These are phyloP conservation scores for Druceiella hillmani DNA, from an alignment of 2,888 invertebrate species.

Conservation along the genomic window DNA sequence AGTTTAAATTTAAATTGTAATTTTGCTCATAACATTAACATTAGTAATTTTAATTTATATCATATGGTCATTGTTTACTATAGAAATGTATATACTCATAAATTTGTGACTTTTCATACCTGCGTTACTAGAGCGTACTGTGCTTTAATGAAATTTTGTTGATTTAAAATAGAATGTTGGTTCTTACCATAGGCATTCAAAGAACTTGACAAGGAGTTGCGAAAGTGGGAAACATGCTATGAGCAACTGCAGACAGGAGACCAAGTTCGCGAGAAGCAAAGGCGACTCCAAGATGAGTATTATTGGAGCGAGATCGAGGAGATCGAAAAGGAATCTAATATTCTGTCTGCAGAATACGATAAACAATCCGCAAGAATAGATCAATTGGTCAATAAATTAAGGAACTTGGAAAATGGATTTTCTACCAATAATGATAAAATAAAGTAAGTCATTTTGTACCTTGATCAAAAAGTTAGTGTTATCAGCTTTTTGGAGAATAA, in stretches of 20 bases:
- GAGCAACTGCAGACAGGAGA: conserved; percentile 52
- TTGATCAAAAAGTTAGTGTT: no score
- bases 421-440: conserved; percentile 37
- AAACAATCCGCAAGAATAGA: conserved; percentile 40
- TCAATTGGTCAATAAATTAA: conserved; percentile 35
- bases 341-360: conserved; percentile 35
- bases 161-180: not conserved
- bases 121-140: no score
- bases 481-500: no score
- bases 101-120: no score
- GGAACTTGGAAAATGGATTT: conserved; percentile 34
- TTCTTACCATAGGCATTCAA: conserved; percentile 31
- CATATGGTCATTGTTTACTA: no score
- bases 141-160: not conserved
- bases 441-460: conserved; percentile 39
- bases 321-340: conserved; percentile 29
- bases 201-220: conserved; percentile 42
- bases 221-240: conserved; percentile 50
- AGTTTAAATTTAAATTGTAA: no score
- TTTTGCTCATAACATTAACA: no score
- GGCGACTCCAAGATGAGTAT: conserved; percentile 51
- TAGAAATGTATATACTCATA: no score
- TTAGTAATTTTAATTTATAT: no score
- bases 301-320: conserved; percentile 47
- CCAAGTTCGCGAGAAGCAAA: conserved; percentile 42